Conservation (phyloP, 53 echinoderm and acorn worm species). For the Crossaster papposus region DNA sequence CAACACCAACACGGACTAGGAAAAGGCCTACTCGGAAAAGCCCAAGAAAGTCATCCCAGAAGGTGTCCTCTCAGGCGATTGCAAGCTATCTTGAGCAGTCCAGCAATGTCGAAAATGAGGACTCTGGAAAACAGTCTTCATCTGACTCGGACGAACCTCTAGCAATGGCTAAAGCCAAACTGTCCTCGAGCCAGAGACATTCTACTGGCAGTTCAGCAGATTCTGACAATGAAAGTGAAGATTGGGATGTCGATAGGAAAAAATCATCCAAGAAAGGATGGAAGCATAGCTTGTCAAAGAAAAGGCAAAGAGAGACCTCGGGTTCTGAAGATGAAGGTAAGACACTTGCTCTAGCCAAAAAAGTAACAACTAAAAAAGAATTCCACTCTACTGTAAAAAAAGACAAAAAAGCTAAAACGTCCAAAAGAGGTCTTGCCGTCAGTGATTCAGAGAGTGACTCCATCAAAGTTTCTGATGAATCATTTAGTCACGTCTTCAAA, state of each 20-base stretch:
- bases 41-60: background rate
- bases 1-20: background rate
- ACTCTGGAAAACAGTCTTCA: background rate
- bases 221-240: conserved; percentile 21
- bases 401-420: background rate
- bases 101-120: conserved; percentile 29
- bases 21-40: background rate
- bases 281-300: background rate
- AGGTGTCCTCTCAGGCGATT: conserved; percentile 5
- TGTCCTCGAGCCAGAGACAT: background rate
- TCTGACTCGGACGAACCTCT: conserved; percentile 43
- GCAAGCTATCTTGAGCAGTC: background rate
- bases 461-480: background rate
- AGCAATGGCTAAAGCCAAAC: background rate
- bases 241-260: background rate
- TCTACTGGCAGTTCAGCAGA: background rate
- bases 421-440: background rate
- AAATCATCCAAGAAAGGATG: background rate
- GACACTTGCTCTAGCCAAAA: background rate
- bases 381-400: background rate
- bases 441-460: conserved; percentile 33
- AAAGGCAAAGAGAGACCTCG: background rate
- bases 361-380: background rate
- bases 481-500: background rate
- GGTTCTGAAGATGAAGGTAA: background rate